Evolutionary conservation across 2,113 vertebrate genomes (phyloP).

Genomic region (Laticauda laticaudata): DNA sequence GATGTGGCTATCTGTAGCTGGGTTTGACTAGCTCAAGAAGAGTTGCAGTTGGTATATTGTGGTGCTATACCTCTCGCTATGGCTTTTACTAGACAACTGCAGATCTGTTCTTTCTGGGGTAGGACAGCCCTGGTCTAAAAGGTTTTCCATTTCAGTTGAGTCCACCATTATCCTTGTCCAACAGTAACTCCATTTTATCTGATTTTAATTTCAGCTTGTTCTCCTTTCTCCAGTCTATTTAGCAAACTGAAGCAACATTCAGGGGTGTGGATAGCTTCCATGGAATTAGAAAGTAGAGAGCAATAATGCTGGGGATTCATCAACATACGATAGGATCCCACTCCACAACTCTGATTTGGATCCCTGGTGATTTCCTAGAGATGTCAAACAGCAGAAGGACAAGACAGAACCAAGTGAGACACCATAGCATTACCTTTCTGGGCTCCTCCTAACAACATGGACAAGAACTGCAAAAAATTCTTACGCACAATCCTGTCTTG

Average conservation of each 20-base stretch:
- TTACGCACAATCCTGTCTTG: background rate
- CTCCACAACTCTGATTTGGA: background rate
- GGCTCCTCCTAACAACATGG: background rate
- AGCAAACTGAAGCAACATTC: background rate
- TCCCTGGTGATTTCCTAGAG: background rate
- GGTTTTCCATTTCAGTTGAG: background rate
- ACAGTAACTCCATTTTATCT: background rate
- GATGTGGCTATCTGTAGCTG: background rate
- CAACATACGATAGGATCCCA: background rate
- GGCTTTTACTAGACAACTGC: background rate
- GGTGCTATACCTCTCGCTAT: background rate
- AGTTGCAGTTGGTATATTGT: background rate
- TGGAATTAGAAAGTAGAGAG: background rate
- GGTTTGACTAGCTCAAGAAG: background rate
- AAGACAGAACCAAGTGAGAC: background rate
- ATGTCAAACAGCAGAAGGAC: background rate
- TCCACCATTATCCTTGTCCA: background rate
- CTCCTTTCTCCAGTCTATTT: background rate
- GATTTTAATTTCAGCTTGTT: background rate
- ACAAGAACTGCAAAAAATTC: background rate
- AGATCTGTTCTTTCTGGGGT: background rate
- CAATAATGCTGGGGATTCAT: background rate
- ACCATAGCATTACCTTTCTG: background rate
- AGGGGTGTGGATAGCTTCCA: background rate
- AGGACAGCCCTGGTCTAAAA: background rate